Evolutionary conservation across 2,888 invertebrate species (phyloP).

Genomic region (Cistogaster globosa): DNA sequence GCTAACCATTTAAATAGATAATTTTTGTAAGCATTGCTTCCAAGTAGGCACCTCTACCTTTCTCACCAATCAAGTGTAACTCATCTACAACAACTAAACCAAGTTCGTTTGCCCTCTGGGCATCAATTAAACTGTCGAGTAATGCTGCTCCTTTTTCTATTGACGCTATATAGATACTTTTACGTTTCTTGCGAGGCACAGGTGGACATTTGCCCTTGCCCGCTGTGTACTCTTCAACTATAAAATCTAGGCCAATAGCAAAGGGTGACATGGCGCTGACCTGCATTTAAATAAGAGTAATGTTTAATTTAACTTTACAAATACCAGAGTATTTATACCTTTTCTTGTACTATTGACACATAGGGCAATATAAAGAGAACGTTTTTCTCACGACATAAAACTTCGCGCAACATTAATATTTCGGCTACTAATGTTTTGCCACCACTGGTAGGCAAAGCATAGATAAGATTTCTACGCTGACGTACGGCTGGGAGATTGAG

Average conservation of each 20-base stretch:
- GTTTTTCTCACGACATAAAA: slow-evolving; percentile 91
- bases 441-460: slow-evolving; percentile 97
- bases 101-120: slow-evolving; percentile 88
- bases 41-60: slow-evolving; percentile 91
- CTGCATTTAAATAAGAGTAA: slow-evolving; percentile 78
- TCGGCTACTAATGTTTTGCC: slow-evolving; percentile 99
- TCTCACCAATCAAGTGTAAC: slow-evolving; percentile 95
- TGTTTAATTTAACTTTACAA: slow-evolving; percentile 88
- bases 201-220: slow-evolving; percentile 95
- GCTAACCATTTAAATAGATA: slow-evolving; percentile 87
- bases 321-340: slow-evolving; percentile 84
- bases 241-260: slow-evolving; percentile 92
- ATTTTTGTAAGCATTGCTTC: slow-evolving; percentile 93
- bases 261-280: slow-evolving; percentile 88
- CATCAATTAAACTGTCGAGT: slow-evolving; percentile 92
- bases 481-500: slow-evolving; percentile 89
- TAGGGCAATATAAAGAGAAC: slow-evolving; percentile 95
- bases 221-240: slow-evolving; percentile 97
- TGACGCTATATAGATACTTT: slow-evolving; percentile 94
- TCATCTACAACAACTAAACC: slow-evolving; percentile 95
- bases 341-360: slow-evolving; percentile 98
- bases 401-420: slow-evolving; percentile 93
- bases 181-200: slow-evolving; percentile 88
- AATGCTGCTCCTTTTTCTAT: slow-evolving; percentile 96
- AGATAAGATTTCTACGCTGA: slow-evolving; percentile 91